Evolutionary conservation across 1,140 invertebrate genomes (phyloP).

Genomic region (Drosophila sturtevanti): DNA sequence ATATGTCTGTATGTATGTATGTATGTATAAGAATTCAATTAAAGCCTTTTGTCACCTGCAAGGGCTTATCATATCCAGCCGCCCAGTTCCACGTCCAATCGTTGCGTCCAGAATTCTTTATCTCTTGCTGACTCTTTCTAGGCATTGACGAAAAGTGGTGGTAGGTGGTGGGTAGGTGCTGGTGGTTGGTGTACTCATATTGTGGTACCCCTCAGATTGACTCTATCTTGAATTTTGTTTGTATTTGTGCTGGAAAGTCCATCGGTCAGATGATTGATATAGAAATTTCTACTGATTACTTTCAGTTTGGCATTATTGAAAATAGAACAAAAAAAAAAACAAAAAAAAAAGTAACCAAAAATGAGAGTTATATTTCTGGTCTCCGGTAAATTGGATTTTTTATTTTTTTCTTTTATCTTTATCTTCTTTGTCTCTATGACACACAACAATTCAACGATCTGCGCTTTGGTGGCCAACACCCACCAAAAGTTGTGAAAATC

Average conservation of each 20-base stretch:
- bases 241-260: conserved; percentile 29
- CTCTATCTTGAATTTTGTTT: conserved; percentile 41
- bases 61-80: conserved; percentile 11
- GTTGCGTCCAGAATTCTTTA: neutral
- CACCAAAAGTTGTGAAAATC: neutral
- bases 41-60: conserved; percentile 10
- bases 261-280: conserved; percentile 68
- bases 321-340: conserved; percentile 29
- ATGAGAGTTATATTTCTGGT: neutral
- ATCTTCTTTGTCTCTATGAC: neutral
- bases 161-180: too few relatives aligned
- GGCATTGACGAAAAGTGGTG: neutral
- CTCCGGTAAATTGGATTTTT: neutral
- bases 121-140: neutral
- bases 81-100: conserved; percentile 4
- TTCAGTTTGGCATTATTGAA: conserved; percentile 45
- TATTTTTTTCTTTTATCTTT: conserved; percentile 2
- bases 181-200: too few relatives aligned
- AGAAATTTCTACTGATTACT: conserved; percentile 32
- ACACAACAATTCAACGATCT: neutral
- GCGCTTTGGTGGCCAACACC: conserved; percentile 1
- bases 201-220: conserved; percentile 18
- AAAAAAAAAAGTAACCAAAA: neutral
- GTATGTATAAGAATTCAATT: conserved; percentile 6
- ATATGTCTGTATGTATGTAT: neutral